Evolutionary conservation across 2,113 vertebrate species (phyloP).

Genomic region (Macrotis lagotis): DNA sequence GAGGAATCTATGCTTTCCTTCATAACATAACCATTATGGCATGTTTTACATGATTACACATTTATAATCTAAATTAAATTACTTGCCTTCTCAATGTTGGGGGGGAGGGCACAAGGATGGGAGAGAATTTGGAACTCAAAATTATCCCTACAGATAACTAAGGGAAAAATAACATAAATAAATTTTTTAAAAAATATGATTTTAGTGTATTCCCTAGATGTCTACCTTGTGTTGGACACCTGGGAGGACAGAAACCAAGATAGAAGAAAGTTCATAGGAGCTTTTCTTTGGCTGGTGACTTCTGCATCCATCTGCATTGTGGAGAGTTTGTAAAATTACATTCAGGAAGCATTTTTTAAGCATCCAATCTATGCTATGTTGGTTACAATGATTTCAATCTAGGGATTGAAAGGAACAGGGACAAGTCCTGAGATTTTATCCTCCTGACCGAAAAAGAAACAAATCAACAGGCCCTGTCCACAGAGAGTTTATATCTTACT

Average conservation of each 20-base stretch:
- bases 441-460: neutral
- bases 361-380: too few species aligned
- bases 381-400: neutral
- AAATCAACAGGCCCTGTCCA: neutral
- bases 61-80: too few species aligned
- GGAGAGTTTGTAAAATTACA: neutral
- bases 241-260: neutral
- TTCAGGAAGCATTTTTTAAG: neutral
- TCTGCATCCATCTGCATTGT: neutral
- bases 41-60: too few species aligned
- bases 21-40: too few species aligned
- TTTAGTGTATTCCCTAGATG: neutral
- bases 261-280: neutral
- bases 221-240: neutral
- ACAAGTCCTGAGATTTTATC: neutral
- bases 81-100: too few species aligned
- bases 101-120: too few species aligned
- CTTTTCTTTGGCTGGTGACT: neutral
- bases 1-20: too few species aligned
- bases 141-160: too few species aligned
- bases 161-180: too few species aligned
- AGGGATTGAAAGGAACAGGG: neutral
- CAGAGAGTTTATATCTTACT: neutral
- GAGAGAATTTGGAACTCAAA: too few species aligned
- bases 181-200: too few species aligned